Base-by-base conservation (phyloP, 1,140 invertebrate genomes). In the Nilaparvata lugens region DNA sequence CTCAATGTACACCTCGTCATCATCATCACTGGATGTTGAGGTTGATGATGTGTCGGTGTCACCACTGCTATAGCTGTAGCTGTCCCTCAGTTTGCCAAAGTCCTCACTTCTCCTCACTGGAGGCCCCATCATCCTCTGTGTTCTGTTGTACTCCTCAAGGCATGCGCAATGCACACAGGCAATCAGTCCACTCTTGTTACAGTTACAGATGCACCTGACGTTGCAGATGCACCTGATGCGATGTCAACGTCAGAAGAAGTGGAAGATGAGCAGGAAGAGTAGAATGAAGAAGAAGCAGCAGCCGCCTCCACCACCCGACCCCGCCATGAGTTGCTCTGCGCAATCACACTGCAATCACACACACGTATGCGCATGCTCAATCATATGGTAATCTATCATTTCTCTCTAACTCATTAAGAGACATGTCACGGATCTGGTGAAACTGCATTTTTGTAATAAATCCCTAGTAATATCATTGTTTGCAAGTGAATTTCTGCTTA, bases 131-230 rank as follows among this genome's bases (percentile, higher is more conserved):
- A 31, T 62, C 57, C 69, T 62, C 31, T 63, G 62, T 3, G 28
- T 19, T 23, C 56, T 57, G n/a, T 48, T 40, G 40, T 63, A 62
- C n/a, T 73, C 70, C 43, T 72, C 72, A 4, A 85, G 67, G 66
- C 83, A 82, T 14, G 79, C 69, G 70, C 83, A 83, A 66, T 85
- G 81, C 61, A 86, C 77, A 72, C 83, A 85, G 0, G 60, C 19
- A 18, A 56, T 55, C 38, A 78, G 75, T 54, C 80, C 76, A 60
- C 81, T 78, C 62, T 82, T 83, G 60, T 80, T 45, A 13, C n/a
- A 45, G 3, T 13, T 45, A 5, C 3, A 3, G 43, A 16, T 45
- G 19, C 16, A 18, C 21, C 23, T 28, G 23, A 16, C 2, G 28
- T 2, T 16, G 52, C 16, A 25, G 6, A 2, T 4, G 16, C 28